phyloP scores from a whole-genome alignment of 2,888 invertebrate genomes.

The Muschampia plurimacula region DNA sequence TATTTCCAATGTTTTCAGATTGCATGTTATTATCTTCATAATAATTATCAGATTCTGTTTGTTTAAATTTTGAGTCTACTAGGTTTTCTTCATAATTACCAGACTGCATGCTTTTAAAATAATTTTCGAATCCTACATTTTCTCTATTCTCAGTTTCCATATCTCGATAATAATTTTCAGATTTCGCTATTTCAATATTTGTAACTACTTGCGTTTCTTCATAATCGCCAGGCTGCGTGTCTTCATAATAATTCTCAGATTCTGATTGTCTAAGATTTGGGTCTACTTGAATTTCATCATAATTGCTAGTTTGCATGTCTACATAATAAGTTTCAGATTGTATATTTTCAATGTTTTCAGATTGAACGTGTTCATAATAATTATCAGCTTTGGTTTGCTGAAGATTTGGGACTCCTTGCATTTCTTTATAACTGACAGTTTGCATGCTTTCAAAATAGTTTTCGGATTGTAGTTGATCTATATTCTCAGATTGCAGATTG shows the following conservation, averaged over 20 bases:
- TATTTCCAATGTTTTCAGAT: background rate
- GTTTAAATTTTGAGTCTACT: too few relatives aligned
- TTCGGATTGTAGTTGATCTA: background rate
- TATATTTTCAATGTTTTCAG: background rate
- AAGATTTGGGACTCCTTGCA: background rate
- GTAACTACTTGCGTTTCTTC: background rate
- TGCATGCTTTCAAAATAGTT: background rate
- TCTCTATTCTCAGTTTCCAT: background rate
- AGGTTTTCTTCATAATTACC: too few relatives aligned
- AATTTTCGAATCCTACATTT: background rate
- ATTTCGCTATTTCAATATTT: background rate
- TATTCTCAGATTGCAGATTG: background rate
- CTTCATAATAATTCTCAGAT: background rate
- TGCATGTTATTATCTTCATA: background rate
- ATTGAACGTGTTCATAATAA: background rate
- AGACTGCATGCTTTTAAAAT: background rate
- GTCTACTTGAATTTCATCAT: background rate
- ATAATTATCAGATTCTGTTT: background rate
- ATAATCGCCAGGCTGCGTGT: background rate
- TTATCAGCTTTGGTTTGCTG: background rate
- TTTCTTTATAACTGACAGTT: background rate
- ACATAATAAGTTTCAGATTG: background rate
- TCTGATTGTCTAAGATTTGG: background rate
- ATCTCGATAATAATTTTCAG: background rate
- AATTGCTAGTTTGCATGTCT: background rate